Conservation (phyloP, 2,888 invertebrate species). For the Girardia tigrina region DNA sequence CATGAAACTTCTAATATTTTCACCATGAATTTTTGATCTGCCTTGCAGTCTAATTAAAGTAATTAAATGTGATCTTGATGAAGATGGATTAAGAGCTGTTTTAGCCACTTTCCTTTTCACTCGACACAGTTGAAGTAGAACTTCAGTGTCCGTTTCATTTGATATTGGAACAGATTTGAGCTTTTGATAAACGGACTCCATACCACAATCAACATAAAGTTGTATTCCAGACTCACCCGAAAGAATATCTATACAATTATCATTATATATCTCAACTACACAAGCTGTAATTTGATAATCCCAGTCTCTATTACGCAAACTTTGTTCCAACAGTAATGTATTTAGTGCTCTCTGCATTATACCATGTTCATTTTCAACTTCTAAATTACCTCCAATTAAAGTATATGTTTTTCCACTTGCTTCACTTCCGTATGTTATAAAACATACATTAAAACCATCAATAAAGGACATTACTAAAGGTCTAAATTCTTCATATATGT, state of each 20-base stretch:
- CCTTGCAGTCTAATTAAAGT: conserved; percentile 24
- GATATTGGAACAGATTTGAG: conserved; percentile 25
- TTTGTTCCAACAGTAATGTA: conserved; percentile 6
- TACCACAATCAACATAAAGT: conserved; percentile 31
- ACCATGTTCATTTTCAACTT: background rate
- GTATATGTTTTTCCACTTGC: conserved; percentile 35
- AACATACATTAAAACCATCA: conserved; percentile 35
- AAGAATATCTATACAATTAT: conserved; percentile 31
- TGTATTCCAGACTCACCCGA: conserved; percentile 5
- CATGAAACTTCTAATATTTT: conserved; percentile 30
- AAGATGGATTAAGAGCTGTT: conserved; percentile 34
- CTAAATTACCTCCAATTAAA: conserved; percentile 26
- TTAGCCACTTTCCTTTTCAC: conserved; percentile 19
- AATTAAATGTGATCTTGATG: conserved; percentile 31
- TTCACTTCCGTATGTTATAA: conserved; percentile 35
- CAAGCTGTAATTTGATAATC: conserved; percentile 16
- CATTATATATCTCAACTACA: conserved; percentile 33
- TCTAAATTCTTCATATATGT: conserved; percentile 31
- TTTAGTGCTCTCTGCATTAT: conserved; percentile 21
- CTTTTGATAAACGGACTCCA: conserved; percentile 26
- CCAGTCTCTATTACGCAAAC: conserved; percentile 6
- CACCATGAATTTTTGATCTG: conserved; percentile 25
- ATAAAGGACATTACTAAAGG: conserved; percentile 34
- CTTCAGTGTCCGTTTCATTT: conserved; percentile 24
- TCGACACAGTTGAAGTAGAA: conserved; percentile 26